Base-by-base conservation (phyloP, 2,113 vertebrate genomes). In the Ellobius talpinus region DNA sequence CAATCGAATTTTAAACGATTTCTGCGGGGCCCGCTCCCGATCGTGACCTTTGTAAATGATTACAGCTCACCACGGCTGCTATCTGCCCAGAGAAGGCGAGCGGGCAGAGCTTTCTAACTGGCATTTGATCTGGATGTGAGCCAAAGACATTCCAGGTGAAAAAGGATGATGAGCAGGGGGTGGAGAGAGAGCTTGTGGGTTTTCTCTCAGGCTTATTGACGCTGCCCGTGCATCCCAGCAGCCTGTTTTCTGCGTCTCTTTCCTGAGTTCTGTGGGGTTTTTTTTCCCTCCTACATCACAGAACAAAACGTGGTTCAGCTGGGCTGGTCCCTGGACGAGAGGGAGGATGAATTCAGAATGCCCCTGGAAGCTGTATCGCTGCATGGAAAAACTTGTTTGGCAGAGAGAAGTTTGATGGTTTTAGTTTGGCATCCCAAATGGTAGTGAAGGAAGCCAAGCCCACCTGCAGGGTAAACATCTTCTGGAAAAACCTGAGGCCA, bases 41-140 rank as follows among this genome's bases (percentile, higher is more conserved):
- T 98, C 97, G 97, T 99, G 99, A 99, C 99, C 99, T 99, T 99
- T 99, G 99, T 99, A 99, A 99, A 99, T 99, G 99, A 99, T 99
- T 99, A 98, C 98, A 98, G 98, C 98, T 99, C 99, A 98, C 98
- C 98, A 98, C 98, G 98, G 98, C 97, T 98, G 98, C 99, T 97
- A 97, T 97, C 98, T 99, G 97, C 99, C 99, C 99, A 96, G 98
- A 99, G 99, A 99, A 99, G 99, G 98, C 98, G 99, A 96, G 97
- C 93, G 96, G 98, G 98, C 98, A 98, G 98, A 96, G 98, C 98
- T 98, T 98, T 98, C 98, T 97, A 98, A 99, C 99, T 99, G 99
- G 98, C 99, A 99, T 99, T 99, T 99, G 99, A 98, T 98, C 98
- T 98, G 98, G 98, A 99, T 93, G 82, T 93, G 93, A 96, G 98